Conservation (phyloP, 2,888 invertebrate genomes). For the Lasius platythorax region DNA sequence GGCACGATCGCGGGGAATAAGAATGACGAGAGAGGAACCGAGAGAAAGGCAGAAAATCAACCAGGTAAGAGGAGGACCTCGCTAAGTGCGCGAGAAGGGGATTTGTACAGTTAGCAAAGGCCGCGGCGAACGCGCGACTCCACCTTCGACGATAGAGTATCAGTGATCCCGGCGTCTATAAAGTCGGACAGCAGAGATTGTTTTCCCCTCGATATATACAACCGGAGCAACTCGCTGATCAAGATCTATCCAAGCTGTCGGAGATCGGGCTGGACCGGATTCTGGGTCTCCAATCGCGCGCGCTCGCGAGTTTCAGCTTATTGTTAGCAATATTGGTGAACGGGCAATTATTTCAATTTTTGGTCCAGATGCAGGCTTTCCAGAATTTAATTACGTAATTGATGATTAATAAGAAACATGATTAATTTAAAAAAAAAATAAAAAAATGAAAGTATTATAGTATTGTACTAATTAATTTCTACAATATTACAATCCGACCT, state of each 20-base stretch:
- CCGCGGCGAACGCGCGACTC: slow-evolving; percentile 67
- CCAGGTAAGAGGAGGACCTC: slow-evolving; percentile 56
- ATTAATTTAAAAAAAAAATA: not conserved
- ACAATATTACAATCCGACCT: not conserved
- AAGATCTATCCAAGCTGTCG: slow-evolving; percentile 37
- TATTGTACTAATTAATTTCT: not conserved
- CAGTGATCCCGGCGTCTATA: slow-evolving; percentile 36
- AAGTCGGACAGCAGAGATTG: slow-evolving; percentile 61
- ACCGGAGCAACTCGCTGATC: slow-evolving; percentile 27
- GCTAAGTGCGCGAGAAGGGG: slow-evolving; percentile 69
- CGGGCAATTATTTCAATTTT: not conserved
- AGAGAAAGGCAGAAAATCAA: slow-evolving; percentile 56
- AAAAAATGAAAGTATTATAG: not conserved
- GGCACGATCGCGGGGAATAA: slow-evolving; percentile 34
- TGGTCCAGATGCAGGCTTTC: not conserved
- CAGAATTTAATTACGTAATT: not conserved
- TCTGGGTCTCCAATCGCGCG: slow-evolving; percentile 5
- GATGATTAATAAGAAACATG: not conserved
- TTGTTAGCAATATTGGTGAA: not conserved
- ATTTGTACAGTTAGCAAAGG: slow-evolving; percentile 80
- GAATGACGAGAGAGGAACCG: slow-evolving; percentile 34
- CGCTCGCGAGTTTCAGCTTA: not conserved
- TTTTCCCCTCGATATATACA: slow-evolving; percentile 53
- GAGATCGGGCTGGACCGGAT: slow-evolving; percentile 25
- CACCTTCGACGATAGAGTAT: slow-evolving; percentile 71